A percentile compares a stretch with the other conserved stretches of the same genome.
Evolutionary conservation across 2,113 vertebrate genomes (phyloP).

Genomic region (Lagopus muta): DNA sequence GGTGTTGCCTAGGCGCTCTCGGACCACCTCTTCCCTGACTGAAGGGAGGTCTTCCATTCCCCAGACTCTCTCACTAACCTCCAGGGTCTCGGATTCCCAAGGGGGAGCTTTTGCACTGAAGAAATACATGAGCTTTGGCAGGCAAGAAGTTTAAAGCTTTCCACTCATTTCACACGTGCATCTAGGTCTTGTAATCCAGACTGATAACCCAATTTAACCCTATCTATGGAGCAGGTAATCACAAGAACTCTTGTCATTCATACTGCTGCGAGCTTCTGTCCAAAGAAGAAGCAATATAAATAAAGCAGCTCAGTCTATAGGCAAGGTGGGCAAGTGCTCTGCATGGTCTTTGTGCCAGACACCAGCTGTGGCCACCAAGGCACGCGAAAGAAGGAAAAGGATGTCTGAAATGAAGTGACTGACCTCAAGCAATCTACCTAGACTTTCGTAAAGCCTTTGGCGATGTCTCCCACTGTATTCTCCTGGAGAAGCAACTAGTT

Average conservation of each 20-base stretch:
- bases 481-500: too few species aligned
- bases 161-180: fast-evolving
- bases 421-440: neutral
- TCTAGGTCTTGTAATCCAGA: fast-evolving
- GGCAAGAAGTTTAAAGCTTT: neutral
- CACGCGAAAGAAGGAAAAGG: neutral
- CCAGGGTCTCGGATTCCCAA: too few species aligned
- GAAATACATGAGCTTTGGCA: neutral
- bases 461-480: too few species aligned
- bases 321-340: fast-evolving
- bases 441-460: too few species aligned
- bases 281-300: neutral
- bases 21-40: too few species aligned
- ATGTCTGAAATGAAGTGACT: neutral
- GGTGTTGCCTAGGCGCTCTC: too few species aligned
- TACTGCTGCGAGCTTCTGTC: fast-evolving
- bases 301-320: neutral
- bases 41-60: too few species aligned
- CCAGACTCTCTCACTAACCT: too few species aligned
- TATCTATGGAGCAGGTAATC: fast-evolving
- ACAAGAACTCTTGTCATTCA: fast-evolving
- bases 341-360: fast-evolving
- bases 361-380: too few species aligned
- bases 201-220: fast-evolving
- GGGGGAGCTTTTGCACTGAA: too few species aligned